These are phyloP conservation scores for Slavum lentiscoides DNA, from an alignment of 2,888 invertebrate species.

Conservation along the genomic window DNA sequence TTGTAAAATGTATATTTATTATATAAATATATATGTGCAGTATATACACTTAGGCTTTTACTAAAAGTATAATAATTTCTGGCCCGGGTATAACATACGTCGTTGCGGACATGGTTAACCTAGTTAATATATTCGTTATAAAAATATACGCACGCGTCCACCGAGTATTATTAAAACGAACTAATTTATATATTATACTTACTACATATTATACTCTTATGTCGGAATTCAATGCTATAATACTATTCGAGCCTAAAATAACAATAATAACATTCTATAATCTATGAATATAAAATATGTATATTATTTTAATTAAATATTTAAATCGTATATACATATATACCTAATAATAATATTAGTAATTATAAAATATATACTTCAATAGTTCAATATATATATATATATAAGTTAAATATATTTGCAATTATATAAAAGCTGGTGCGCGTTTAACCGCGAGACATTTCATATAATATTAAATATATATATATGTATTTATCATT, in stretches of 20 bases:
- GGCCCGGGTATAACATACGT: constrained; percentile 1
- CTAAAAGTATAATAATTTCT: constrained; percentile 23
- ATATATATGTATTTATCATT: too few relatives aligned
- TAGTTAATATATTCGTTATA: constrained; percentile 27
- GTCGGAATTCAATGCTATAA: not conserved
- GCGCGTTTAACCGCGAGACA: too few relatives aligned
- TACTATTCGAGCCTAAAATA: constrained; percentile 1
- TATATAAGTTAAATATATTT: too few relatives aligned
- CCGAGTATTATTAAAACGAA: constrained; percentile 3
- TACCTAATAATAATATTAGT: too few relatives aligned
- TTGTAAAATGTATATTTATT: not conserved
- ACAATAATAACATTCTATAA: not conserved
- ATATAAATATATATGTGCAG: not conserved
- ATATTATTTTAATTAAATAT: too few relatives aligned
- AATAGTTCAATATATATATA: too few relatives aligned
- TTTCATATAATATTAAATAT: too few relatives aligned
- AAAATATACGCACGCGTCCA: constrained; percentile 28
- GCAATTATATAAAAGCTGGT: too few relatives aligned
- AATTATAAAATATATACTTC: too few relatives aligned
- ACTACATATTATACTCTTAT: not conserved
- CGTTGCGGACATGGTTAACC: constrained; percentile 4
- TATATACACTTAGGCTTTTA: not conserved
- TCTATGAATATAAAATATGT: not conserved
- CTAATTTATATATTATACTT: too few relatives aligned
- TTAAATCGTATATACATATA: too few relatives aligned